Conservation (phyloP, 2,888 invertebrate genomes). For the Minunthozetes semirufus region DNA sequence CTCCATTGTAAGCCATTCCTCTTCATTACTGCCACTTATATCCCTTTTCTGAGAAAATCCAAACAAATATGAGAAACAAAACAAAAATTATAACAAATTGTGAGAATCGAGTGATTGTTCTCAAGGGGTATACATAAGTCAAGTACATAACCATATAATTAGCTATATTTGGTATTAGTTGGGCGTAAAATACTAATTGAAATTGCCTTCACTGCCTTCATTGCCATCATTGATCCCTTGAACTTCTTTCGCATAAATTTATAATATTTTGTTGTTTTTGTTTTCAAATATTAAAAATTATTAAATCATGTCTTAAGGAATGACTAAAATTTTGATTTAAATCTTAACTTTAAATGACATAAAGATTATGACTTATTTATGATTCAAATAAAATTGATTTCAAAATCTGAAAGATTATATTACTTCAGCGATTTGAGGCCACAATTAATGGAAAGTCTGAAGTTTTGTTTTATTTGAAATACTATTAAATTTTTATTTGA, state of each 20-base stretch:
- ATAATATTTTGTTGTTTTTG: not conserved
- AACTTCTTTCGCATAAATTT: not conserved
- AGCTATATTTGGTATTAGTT: not conserved
- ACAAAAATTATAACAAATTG: not conserved
- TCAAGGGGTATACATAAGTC: not conserved
- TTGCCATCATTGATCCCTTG: not conserved
- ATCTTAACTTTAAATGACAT: too few relatives aligned
- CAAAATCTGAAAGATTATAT: not conserved
- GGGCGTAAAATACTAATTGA: not conserved
- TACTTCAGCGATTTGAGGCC: not conserved
- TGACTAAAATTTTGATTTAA: too few relatives aligned
- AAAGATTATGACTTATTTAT: too few relatives aligned
- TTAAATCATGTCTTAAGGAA: too few relatives aligned
- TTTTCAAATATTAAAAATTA: not conserved
- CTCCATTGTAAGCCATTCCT: slow-evolving; percentile 34
- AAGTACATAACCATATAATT: not conserved
- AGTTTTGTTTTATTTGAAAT: too few relatives aligned
- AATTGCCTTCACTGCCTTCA: not conserved
- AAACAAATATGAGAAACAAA: not conserved
- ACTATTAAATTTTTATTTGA: too few relatives aligned
- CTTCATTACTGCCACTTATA: slow-evolving; percentile 9
- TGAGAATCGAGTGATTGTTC: not conserved
- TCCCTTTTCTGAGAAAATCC: not conserved
- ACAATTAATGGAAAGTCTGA: too few relatives aligned
- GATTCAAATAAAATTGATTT: not conserved